Evolutionary conservation across 2,113 vertebrate species (phyloP).

Genomic region (Charadrius vociferus): DNA sequence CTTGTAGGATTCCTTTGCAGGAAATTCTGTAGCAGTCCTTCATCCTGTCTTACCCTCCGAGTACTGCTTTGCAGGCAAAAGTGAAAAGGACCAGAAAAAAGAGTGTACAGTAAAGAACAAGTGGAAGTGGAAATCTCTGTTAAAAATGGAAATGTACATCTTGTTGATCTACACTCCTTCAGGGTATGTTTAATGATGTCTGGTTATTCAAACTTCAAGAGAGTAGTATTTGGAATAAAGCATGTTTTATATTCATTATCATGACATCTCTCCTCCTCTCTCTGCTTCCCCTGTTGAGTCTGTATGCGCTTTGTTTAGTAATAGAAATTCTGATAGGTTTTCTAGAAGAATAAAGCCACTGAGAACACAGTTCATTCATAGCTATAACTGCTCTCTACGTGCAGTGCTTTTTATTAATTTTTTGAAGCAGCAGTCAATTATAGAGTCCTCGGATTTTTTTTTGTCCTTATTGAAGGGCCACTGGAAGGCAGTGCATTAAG

Average conservation of each 20-base stretch:
- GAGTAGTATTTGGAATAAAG: neutral
- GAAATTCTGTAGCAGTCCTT: neutral
- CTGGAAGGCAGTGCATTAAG: constrained; percentile 6
- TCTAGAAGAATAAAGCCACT: constrained; percentile 26
- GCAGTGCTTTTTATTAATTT: constrained; percentile 34
- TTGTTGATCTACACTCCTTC: neutral
- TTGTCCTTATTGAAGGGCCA: neutral
- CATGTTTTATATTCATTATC: neutral
- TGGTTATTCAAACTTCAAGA: neutral
- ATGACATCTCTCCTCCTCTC: neutral
- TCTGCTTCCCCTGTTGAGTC: neutral
- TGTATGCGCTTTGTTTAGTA: neutral
- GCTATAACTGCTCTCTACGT: neutral
- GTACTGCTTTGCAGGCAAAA: neutral
- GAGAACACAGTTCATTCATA: constrained; percentile 9
- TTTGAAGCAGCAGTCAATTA: constrained; percentile 38
- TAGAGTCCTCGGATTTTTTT: constrained; percentile 10
- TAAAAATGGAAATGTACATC: neutral
- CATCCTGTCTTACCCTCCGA: neutral
- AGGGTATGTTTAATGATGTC: neutral
- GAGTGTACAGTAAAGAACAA: neutral
- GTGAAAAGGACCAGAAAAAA: neutral
- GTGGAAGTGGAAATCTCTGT: neutral
- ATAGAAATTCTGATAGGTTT: constrained; percentile 14
- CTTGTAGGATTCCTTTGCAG: neutral